A percentile compares a stretch with the other conserved stretches of the same genome.
Evolutionary conservation across 2,797 vertebrate species (phyloP).

Genomic region (Diplodus puntazzo): DNA sequence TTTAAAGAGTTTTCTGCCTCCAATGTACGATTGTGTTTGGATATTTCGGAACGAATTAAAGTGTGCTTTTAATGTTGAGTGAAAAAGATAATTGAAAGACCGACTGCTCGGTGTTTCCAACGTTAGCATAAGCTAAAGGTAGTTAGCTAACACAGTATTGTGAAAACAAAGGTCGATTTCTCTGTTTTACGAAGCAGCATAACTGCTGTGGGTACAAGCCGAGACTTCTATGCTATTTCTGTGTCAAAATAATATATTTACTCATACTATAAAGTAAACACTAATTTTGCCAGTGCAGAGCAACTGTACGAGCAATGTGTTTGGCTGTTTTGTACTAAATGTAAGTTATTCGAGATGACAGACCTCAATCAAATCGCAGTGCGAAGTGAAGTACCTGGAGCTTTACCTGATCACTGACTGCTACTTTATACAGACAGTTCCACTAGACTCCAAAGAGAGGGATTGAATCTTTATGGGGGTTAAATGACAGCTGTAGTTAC

Average conservation of each 20-base stretch:
- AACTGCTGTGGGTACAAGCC: background rate
- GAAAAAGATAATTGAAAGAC: background rate
- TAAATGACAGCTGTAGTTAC: background rate
- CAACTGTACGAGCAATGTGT: background rate
- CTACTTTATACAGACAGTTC: background rate
- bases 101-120: background rate
- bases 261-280: background rate
- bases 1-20: background rate
- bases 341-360: background rate
- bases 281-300: background rate
- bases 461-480: background rate
- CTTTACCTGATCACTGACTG: background rate
- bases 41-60: accelerated
- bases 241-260: background rate
- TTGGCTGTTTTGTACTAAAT: background rate
- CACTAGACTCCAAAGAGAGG: background rate
- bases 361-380: background rate
- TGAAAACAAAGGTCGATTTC: background rate
- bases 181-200: background rate
- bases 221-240: background rate
- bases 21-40: accelerated
- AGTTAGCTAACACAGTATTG: background rate
- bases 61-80: accelerated
- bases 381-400: background rate
- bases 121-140: slow-evolving; percentile 28